Base-by-base conservation (phyloP, 2,888 invertebrate species). In the Leucophenga maculata region DNA sequence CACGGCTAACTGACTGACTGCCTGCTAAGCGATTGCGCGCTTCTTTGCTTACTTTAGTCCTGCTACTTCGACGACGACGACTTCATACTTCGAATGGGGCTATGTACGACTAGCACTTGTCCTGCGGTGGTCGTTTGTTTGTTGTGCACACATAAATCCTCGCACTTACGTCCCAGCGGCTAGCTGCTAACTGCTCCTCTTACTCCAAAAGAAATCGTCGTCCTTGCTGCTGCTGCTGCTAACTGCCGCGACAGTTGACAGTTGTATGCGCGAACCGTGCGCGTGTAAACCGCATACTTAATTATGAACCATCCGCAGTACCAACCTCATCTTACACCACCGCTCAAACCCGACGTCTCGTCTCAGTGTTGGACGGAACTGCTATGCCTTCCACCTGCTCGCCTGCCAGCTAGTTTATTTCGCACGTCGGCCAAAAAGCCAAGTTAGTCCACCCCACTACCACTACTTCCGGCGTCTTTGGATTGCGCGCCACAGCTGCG, bases 101-200 rank as follows among this genome's bases (percentile, higher is more conserved):
- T 39, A 11, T 39, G 11, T 39, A 39, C 8, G 39, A 26, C 26
- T 39, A 39, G 39, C 83, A 81, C 85, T 78, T 86, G 85, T 86
- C 85, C 85, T 86, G 85, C 81, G 86, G 85, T 84, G 85, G 80
- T 85, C 86, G 85, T 86, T 85, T 85, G 81, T 83, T 84, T 84
- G 80, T 82, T 81, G 80, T 82, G 81, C 83, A 80, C 84, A 85
- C 84, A 85, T 84, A 86, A 85, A 85, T 85, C 83, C 83, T 79
- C 69, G 79, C 80, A 76, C 82, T 73, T 74, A 83, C 85, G 39
- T 39, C 85, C 85, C 85, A 84, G 80, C 80, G 86, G 85, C 85
- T 84, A 72, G 22, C 26, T 31, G 32, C n/a, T n/a, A 59, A 59
- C 59, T 14, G 22, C 14, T n/a, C 57, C 11, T 39, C 39, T 39